Conservation (phyloP, 2,888 invertebrate genomes). For the Urechis unicinctus region DNA sequence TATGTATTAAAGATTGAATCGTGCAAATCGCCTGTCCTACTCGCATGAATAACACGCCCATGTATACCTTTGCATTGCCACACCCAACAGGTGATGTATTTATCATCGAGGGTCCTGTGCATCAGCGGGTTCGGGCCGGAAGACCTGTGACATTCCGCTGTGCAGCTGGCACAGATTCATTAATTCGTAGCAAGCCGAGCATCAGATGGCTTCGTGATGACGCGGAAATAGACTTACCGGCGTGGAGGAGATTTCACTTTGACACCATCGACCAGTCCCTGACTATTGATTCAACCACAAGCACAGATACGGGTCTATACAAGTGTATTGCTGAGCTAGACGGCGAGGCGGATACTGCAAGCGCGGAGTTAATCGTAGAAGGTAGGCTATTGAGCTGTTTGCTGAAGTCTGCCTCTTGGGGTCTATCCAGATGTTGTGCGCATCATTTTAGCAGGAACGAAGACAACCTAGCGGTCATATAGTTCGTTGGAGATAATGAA, state of each 20-base stretch:
- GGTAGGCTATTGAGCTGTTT: constrained; percentile 6
- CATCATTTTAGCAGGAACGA: too few relatives aligned
- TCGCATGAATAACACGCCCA: too few relatives aligned
- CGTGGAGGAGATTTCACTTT: constrained; percentile 2
- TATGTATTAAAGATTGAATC: too few relatives aligned
- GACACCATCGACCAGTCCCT: constrained; percentile 19
- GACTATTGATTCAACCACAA: constrained; percentile 29
- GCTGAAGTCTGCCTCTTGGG: too few relatives aligned
- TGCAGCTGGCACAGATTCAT: constrained; percentile 7
- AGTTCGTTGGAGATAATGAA: too few relatives aligned
- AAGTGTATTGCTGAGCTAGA: constrained; percentile 21
- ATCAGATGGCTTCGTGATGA: constrained; percentile 14
- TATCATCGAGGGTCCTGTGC: constrained; percentile 13
- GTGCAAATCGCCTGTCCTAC: too few relatives aligned
- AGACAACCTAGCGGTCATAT: too few relatives aligned
- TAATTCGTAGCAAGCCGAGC: constrained; percentile 3
- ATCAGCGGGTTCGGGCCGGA: constrained; percentile 16
- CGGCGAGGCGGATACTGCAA: constrained; percentile 10
- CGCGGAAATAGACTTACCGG: constrained; percentile 4
- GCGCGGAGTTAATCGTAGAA: constrained; percentile 17
- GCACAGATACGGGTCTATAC: constrained; percentile 37
- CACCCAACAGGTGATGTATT: constrained; percentile 12
- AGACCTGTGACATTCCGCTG: constrained; percentile 11
- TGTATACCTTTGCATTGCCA: too few relatives aligned
- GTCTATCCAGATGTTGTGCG: too few relatives aligned